Percentiles rank a stretch among this genome's conserved stretches.
phyloP scores from a whole-genome alignment of 2,113 vertebrate species.

The Platichthys flesus region DNA sequence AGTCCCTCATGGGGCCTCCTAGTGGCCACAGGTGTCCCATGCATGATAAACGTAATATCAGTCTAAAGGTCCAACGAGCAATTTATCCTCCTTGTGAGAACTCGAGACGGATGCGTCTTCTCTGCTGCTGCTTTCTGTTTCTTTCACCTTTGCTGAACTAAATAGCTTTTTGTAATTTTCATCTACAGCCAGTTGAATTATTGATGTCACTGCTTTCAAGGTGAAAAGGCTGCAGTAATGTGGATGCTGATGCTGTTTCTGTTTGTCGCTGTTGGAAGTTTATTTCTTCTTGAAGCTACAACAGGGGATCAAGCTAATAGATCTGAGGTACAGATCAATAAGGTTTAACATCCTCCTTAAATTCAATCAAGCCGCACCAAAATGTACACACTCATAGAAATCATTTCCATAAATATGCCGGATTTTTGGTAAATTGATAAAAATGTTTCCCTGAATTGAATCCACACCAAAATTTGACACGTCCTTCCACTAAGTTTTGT shows the following conservation, averaged over 20 bases:
- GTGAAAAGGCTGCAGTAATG: neutral
- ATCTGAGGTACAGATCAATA: neutral
- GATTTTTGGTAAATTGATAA: too few relatives aligned
- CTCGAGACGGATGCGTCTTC: neutral
- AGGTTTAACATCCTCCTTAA: too few relatives aligned
- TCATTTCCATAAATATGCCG: too few relatives aligned
- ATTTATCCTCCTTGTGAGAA: neutral
- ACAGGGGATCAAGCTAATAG: neutral
- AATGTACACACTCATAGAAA: too few relatives aligned
- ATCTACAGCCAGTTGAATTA: constrained; percentile 1
- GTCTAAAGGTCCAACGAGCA: neutral
- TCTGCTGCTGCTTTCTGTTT: neutral
- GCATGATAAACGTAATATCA: neutral
- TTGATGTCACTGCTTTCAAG: constrained; percentile 11
- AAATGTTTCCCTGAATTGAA: too few relatives aligned
- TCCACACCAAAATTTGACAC: too few relatives aligned
- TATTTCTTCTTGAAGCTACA: constrained; percentile 1
- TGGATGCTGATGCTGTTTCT: neutral
- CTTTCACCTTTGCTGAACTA: neutral
- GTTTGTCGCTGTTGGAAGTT: too few relatives aligned
- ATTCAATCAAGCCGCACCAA: too few relatives aligned
- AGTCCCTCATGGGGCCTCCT: neutral
- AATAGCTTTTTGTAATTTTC: constrained; percentile 1
- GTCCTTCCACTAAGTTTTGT: too few relatives aligned
- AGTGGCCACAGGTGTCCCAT: neutral